These are phyloP conservation scores for Diabrotica balteata DNA, from an alignment of 2,888 invertebrate genomes.

Conservation along the genomic window DNA sequence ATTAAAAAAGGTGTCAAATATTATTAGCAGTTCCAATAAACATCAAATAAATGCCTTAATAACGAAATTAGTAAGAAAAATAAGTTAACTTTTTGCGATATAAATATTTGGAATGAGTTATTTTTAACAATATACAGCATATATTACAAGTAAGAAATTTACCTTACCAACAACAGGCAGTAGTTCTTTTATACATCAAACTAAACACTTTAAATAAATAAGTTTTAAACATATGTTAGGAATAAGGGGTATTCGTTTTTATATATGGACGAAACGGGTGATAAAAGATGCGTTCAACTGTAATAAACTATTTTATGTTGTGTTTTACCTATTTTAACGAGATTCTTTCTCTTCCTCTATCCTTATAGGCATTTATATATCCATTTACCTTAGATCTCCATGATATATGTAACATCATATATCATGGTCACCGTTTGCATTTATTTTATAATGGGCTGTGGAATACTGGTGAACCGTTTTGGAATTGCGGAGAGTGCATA, in stretches of 20 bases:
- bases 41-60: not conserved
- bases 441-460: no score
- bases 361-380: no score
- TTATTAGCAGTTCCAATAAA: not conserved
- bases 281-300: constrained; percentile 1
- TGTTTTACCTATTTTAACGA: no score
- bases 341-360: no score
- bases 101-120: constrained; percentile 8
- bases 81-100: not conserved
- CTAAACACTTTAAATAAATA: constrained; percentile 2
- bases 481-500: no score
- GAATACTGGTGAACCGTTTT: no score
- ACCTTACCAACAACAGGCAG: constrained; percentile 12
- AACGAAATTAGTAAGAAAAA: no score
- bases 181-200: constrained; percentile 13
- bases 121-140: constrained; percentile 8
- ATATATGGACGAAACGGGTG: not conserved
- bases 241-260: not conserved
- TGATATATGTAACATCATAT: no score
- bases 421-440: no score
- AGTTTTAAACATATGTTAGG: constrained; percentile 1
- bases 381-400: no score
- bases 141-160: constrained; percentile 12
- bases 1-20: not conserved
- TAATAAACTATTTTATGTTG: no score